A percentile compares a stretch with the other conserved stretches of the same genome.
phyloP scores from a whole-genome alignment of 2,797 vertebrate genomes.

The Pampus argenteus region DNA sequence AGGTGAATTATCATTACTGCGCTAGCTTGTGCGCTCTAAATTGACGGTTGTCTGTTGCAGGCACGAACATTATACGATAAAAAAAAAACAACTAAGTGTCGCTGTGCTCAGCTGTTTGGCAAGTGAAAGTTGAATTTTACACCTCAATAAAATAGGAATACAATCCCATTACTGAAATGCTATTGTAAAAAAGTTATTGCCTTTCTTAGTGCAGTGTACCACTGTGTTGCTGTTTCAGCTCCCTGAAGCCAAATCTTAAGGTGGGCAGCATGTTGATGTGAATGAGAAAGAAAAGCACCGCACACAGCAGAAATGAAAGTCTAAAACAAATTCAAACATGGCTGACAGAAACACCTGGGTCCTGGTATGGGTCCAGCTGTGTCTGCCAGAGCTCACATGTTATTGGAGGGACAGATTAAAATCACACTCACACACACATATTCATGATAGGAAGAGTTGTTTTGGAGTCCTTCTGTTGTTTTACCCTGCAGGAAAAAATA shows the following conservation, averaged over 20 bases:
- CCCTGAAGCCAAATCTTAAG: neutral
- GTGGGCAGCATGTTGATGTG: slow-evolving; percentile 6
- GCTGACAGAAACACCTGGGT: slow-evolving; percentile 64
- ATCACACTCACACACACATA: slow-evolving; percentile 22
- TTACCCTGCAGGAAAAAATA: slow-evolving; percentile 42
- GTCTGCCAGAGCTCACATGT: slow-evolving; percentile 25
- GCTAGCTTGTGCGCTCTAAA: neutral
- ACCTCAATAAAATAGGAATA: neutral
- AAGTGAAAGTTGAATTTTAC: neutral
- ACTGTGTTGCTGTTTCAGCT: neutral
- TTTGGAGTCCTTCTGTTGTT: slow-evolving; percentile 39
- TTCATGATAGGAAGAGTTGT: slow-evolving; percentile 46
- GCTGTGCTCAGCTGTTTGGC: neutral
- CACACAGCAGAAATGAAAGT: slow-evolving; percentile 36
- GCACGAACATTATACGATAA: neutral
- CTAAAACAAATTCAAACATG: slow-evolving; percentile 43
- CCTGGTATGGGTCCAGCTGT: slow-evolving; percentile 57
- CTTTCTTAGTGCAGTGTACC: neutral
- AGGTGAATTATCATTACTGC: neutral
- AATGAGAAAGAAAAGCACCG: slow-evolving; percentile 20
- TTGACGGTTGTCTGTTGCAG: neutral
- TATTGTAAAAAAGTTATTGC: neutral
- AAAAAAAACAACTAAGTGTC: neutral
- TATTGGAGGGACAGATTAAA: slow-evolving; percentile 32
- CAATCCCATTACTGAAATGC: neutral